phyloP scores from a whole-genome alignment of 1,140 invertebrate genomes.

The Euura lappo region DNA sequence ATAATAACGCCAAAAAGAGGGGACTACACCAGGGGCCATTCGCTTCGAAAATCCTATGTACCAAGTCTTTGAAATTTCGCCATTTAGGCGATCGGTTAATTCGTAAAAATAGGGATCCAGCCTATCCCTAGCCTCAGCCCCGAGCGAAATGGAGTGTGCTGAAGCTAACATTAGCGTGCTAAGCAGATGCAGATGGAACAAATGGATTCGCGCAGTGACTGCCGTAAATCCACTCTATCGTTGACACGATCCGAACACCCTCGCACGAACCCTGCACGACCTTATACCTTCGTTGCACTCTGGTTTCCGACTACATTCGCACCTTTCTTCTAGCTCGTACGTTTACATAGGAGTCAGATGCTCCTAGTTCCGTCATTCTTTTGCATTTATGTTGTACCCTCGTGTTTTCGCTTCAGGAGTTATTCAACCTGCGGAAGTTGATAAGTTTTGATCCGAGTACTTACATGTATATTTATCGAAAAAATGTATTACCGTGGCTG shows the following conservation, averaged over 20 bases:
- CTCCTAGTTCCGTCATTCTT: too few species aligned
- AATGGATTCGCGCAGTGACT: slow-evolving; percentile 54
- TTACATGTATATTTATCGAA: too few species aligned
- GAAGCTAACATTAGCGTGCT: slow-evolving; percentile 50
- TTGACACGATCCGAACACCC: slow-evolving; percentile 55
- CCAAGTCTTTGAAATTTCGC: too few species aligned
- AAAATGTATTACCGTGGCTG: background rate
- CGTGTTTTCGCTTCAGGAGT: too few species aligned
- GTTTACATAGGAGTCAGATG: too few species aligned
- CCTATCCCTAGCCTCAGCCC: background rate
- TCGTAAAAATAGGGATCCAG: background rate
- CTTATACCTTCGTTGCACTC: slow-evolving; percentile 16
- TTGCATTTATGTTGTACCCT: too few species aligned
- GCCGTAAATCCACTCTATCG: slow-evolving; percentile 55
- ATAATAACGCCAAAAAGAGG: too few species aligned
- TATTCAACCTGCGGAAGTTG: too few species aligned
- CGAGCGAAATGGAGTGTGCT: slow-evolving; percentile 11
- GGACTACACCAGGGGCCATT: too few species aligned
- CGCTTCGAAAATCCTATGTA: too few species aligned
- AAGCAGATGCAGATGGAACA: slow-evolving; percentile 58
- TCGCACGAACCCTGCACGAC: slow-evolving; percentile 47
- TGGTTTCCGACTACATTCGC: slow-evolving; percentile 17
- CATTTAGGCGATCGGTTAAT: too few species aligned
- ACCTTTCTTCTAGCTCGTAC: background rate
- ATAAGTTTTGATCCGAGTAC: too few species aligned